Conservation (phyloP, 1,140 invertebrate species). For the Vollenhovia emeryi region DNA sequence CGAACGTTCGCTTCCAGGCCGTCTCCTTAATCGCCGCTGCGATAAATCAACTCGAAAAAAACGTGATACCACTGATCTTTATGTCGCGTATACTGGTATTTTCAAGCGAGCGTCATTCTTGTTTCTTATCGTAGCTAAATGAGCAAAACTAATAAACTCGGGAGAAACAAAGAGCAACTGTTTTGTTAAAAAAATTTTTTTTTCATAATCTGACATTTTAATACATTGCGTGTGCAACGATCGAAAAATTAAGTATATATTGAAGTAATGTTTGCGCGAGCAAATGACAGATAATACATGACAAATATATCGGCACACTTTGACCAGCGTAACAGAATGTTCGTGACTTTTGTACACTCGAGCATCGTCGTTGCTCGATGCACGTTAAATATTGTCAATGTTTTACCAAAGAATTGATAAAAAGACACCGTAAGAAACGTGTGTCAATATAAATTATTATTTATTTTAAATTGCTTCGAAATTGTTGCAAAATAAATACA, state of each 20-base stretch:
- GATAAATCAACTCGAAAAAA: constrained; percentile 75
- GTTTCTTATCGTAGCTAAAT: neutral
- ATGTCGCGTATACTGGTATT: constrained; percentile 26
- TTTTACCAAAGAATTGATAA: neutral
- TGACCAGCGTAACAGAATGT: neutral
- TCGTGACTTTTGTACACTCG: neutral
- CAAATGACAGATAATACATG: neutral
- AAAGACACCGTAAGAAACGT: neutral
- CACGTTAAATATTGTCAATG: neutral
- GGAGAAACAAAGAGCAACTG: no score
- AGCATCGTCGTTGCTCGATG: neutral
- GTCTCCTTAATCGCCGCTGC: constrained; percentile 75
- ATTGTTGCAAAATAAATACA: neutral
- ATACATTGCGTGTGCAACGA: neutral
- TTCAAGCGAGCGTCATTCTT: neutral
- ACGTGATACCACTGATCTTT: constrained; percentile 31
- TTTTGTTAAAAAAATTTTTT: neutral
- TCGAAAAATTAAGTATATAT: neutral
- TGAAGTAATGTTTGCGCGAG: neutral
- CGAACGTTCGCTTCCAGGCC: constrained; percentile 53
- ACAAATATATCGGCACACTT: neutral
- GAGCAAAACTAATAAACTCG: neutral
- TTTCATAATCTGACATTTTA: neutral
- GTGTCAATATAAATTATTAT: constrained; percentile 24
- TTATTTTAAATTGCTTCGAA: neutral